These are phyloP conservation scores for Peromyscus eremicus DNA, from an alignment of 2,797 vertebrate species.

Conservation along the genomic window DNA sequence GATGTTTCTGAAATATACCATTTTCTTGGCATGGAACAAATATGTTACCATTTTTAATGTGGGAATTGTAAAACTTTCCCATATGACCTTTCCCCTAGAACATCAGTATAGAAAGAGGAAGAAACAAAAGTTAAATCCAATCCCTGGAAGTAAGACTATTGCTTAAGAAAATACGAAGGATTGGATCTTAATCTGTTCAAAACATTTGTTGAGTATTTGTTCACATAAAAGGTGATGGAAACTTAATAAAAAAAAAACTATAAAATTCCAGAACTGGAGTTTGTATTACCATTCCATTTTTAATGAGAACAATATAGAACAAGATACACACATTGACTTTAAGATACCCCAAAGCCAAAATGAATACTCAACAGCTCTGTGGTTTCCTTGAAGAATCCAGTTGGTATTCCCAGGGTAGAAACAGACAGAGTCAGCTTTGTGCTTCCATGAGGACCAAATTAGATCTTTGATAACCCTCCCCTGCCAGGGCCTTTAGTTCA, in stretches of 20 bases:
- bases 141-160: neutral
- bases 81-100: neutral
- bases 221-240: neutral
- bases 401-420: neutral
- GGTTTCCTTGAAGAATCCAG: constrained; percentile 12
- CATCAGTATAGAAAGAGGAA: neutral
- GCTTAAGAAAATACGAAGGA: neutral
- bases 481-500: neutral
- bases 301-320: neutral
- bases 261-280: neutral
- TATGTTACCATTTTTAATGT: neutral
- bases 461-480: neutral
- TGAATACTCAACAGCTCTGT: neutral
- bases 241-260: neutral
- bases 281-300: neutral
- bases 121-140: neutral
- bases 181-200: constrained; percentile 6
- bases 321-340: neutral
- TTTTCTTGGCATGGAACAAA: neutral
- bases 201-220: constrained; percentile 14
- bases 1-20: too few relatives aligned
- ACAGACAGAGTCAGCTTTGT: neutral
- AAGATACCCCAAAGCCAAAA: neutral
- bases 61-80: neutral
- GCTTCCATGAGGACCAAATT: accelerated